These are phyloP conservation scores for Zonitis immaculata DNA, from an alignment of 2,888 invertebrate genomes.

Conservation along the genomic window DNA sequence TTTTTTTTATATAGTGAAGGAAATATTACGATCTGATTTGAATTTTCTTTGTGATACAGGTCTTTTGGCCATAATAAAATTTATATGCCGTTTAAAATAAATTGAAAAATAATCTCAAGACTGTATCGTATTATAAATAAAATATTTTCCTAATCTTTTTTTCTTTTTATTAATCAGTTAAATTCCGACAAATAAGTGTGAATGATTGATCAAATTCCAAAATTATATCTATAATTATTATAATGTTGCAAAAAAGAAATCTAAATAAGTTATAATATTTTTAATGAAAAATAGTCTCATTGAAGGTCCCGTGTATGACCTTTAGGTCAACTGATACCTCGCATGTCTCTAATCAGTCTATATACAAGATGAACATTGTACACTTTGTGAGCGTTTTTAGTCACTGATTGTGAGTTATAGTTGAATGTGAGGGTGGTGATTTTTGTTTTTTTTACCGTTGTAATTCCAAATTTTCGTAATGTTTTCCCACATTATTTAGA, in stretches of 20 bases:
- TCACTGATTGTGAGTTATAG: constrained; percentile 5
- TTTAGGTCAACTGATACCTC: constrained; percentile 23
- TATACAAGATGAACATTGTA: constrained; percentile 3
- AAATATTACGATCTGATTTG: background rate
- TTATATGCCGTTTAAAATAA: background rate
- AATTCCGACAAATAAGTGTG: background rate
- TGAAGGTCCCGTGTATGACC: constrained; percentile 17
- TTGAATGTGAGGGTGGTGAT: background rate
- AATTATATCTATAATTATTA: background rate
- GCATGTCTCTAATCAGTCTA: constrained; percentile 18
- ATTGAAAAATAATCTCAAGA: background rate
- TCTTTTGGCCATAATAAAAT: background rate
- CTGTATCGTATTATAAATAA: background rate
- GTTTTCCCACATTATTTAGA: too few species aligned
- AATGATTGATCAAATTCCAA: background rate
- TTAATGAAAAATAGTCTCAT: constrained; percentile 11
- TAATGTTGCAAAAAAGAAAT: background rate
- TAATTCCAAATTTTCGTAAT: background rate
- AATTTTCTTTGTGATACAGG: background rate
- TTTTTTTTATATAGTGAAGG: background rate
- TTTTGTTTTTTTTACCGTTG: background rate
- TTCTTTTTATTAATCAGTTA: background rate
- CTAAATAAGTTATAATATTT: background rate
- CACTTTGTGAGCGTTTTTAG: constrained; percentile 8
- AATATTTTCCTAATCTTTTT: background rate